Evolutionary conservation across 2,888 invertebrate genomes (phyloP).

Genomic region (Itoplectis maculator): DNA sequence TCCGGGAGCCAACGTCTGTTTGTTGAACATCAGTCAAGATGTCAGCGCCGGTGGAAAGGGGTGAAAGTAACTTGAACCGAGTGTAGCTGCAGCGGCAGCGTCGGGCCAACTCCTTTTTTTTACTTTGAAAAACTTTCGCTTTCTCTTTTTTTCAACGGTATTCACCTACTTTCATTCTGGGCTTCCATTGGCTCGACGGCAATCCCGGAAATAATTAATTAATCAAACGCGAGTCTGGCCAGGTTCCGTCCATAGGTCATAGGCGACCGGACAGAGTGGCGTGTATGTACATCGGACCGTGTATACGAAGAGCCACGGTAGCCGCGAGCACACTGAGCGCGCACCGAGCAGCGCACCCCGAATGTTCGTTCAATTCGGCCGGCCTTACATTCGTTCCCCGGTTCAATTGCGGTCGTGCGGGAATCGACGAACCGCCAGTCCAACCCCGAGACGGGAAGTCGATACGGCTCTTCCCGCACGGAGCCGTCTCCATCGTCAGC

Average conservation of each 20-base stretch:
- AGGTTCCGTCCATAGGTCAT: conserved; percentile 11
- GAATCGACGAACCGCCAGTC: conserved; percentile 25
- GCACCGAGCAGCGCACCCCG: no score
- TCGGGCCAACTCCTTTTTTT: no score
- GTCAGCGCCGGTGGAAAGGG: conserved; percentile 53
- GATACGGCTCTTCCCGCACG: conserved; percentile 35
- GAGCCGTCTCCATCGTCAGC: conserved; percentile 11
- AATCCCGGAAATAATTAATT: conserved; percentile 39
- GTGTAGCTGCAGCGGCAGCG: no score
- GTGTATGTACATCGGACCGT: background rate
- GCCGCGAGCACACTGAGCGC: conserved; percentile 20
- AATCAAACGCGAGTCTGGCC: conserved; percentile 27
- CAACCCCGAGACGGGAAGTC: conserved; percentile 50
- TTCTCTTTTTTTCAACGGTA: no score
- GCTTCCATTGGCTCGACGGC: conserved; percentile 26
- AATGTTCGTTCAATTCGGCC: conserved; percentile 27
- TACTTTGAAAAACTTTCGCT: no score
- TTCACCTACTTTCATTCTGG: background rate
- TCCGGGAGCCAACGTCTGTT: conserved; percentile 76
- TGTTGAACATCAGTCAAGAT: conserved; percentile 77
- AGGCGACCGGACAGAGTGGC: background rate
- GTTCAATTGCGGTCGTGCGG: conserved; percentile 21
- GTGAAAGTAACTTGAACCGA: no score
- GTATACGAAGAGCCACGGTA: background rate
- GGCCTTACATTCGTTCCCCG: conserved; percentile 19